These are phyloP conservation scores for Vulpes lagopus DNA, from an alignment of 2,113 vertebrate genomes.

Conservation along the genomic window DNA sequence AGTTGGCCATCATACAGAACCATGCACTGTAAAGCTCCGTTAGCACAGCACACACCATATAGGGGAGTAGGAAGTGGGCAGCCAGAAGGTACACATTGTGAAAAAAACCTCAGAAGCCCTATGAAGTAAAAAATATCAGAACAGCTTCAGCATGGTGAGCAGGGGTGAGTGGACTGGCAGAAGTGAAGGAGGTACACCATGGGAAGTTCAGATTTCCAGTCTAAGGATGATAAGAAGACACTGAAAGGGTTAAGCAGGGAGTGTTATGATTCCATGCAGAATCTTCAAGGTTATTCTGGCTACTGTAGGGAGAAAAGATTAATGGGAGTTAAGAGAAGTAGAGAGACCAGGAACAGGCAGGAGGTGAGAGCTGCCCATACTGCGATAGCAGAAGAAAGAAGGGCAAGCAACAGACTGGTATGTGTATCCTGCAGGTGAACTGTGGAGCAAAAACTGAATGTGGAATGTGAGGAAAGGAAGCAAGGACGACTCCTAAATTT, in stretches of 20 bases:
- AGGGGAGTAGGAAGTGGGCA: neutral
- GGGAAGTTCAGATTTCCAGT: neutral
- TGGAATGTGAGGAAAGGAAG: neutral
- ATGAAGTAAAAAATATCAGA: neutral
- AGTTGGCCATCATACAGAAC: neutral
- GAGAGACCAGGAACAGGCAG: neutral
- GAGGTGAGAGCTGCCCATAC: neutral
- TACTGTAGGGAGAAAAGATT: neutral
- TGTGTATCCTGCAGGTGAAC: neutral
- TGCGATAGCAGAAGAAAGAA: neutral
- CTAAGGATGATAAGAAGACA: neutral
- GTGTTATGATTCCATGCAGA: neutral
- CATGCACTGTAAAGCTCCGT: neutral
- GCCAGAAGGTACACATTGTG: neutral
- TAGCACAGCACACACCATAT: neutral
- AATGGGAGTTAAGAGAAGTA: neutral
- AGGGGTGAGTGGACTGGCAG: neutral
- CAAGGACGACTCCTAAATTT: neutral
- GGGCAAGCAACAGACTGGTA: neutral
- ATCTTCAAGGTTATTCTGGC: neutral
- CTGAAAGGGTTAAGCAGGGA: neutral
- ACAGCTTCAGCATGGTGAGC: neutral
- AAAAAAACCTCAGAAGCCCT: neutral
- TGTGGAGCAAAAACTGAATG: neutral
- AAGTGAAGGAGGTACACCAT: too few species aligned